phyloP scores from a whole-genome alignment of 2,113 vertebrate species.

The Sylvia atricapilla region DNA sequence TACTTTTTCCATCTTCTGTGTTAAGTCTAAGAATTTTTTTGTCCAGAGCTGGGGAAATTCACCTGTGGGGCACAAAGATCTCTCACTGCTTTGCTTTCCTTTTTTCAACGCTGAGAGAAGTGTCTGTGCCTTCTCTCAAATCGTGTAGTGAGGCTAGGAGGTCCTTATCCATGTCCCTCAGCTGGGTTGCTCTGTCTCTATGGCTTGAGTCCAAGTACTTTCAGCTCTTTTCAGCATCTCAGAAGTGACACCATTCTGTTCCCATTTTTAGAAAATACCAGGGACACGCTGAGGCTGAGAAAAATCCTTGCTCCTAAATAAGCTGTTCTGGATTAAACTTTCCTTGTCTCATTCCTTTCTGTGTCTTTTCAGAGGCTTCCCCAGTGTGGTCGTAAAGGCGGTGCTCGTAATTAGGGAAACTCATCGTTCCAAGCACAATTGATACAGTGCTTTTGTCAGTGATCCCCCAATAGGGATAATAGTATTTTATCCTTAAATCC shows the following conservation, averaged over 20 bases:
- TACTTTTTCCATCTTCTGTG: background rate
- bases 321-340: background rate
- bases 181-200: background rate
- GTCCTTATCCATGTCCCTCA: background rate
- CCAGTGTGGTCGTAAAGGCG: background rate
- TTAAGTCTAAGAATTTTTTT: background rate
- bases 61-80: background rate
- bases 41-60: background rate
- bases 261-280: slow-evolving; percentile 22
- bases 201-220: slow-evolving; percentile 26
- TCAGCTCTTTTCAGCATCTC: background rate
- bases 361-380: background rate
- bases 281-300: background rate
- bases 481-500: slow-evolving; percentile 46
- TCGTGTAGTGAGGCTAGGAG: background rate
- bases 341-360: background rate
- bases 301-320: background rate
- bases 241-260: slow-evolving; percentile 21
- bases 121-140: background rate
- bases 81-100: background rate
- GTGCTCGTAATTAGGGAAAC: slow-evolving; percentile 16
- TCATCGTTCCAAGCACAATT: background rate
- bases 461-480: slow-evolving; percentile 18
- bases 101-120: background rate
- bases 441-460: slow-evolving; percentile 13